A percentile compares a stretch with the other conserved stretches of the same genome.
Evolutionary conservation across 2,113 vertebrate species (phyloP).

Genomic region (Atractosteus spatula): DNA sequence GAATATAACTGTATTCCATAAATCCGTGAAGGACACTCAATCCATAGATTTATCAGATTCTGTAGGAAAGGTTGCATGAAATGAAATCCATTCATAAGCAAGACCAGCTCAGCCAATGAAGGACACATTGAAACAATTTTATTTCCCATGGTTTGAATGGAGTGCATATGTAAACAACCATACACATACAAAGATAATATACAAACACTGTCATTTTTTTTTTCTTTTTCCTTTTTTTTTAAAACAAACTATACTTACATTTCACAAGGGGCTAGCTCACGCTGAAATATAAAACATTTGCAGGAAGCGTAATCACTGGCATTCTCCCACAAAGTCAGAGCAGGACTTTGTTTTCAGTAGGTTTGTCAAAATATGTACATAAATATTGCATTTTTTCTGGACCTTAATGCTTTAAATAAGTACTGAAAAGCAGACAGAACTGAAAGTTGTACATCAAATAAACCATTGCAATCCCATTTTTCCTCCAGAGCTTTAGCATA

Average conservation of each 20-base stretch:
- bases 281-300: conserved; percentile 21
- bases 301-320: conserved; percentile 20
- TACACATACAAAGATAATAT: conserved; percentile 38
- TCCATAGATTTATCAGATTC: no score
- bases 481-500: background rate
- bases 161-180: conserved; percentile 39
- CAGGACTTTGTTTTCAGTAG: conserved; percentile 20
- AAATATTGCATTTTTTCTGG: conserved; percentile 20
- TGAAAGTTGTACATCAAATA: background rate
- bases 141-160: conserved; percentile 31
- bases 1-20: no score
- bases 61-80: no score
- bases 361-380: conserved; percentile 5
- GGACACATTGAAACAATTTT: conserved; percentile 50
- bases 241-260: conserved; percentile 33
- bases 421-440: conserved; percentile 12
- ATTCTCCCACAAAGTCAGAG: conserved; percentile 21
- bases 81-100: no score
- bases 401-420: conserved; percentile 10
- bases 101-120: conserved; percentile 33
- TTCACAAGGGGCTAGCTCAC: conserved; percentile 28
- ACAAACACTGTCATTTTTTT: conserved; percentile 31
- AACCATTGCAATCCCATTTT: background rate
- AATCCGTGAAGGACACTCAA: no score
- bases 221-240: conserved; percentile 15